These are phyloP conservation scores for Lapara coniferarum DNA, from an alignment of 2,888 invertebrate species.

Conservation along the genomic window DNA sequence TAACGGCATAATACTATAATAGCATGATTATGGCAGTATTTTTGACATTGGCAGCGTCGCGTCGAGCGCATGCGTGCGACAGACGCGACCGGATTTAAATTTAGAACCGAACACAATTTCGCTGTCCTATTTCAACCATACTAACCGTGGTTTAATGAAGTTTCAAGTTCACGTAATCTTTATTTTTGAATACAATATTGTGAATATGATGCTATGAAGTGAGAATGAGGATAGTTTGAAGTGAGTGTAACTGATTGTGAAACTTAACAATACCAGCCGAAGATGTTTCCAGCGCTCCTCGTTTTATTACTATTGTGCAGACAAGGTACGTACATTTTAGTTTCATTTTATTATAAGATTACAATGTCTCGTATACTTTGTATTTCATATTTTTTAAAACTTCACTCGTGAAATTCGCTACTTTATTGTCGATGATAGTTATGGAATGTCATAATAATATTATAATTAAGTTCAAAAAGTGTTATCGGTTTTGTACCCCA, in stretches of 20 bases:
- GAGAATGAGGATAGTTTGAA: slow-evolving; percentile 31
- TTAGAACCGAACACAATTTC: slow-evolving; percentile 73
- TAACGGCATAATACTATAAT: not conserved
- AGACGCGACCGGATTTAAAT: slow-evolving; percentile 72
- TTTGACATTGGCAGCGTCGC: slow-evolving; percentile 55
- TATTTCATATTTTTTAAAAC: not conserved
- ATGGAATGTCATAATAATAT: not conserved
- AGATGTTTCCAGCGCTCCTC: slow-evolving; percentile 55
- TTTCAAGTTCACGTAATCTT: slow-evolving; percentile 50
- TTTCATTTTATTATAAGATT: slow-evolving; percentile 36
- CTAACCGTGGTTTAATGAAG: slow-evolving; percentile 61
- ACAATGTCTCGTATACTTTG: slow-evolving; percentile 1
- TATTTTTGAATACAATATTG: slow-evolving; percentile 37
- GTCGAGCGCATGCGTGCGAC: slow-evolving; percentile 71
- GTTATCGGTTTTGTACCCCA: not conserved
- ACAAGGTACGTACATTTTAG: slow-evolving; percentile 54
- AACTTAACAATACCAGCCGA: slow-evolving; percentile 29
- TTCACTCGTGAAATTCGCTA: not conserved
- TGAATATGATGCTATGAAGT: slow-evolving; percentile 40
- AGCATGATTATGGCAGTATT: slow-evolving; percentile 28
- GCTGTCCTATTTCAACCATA: slow-evolving; percentile 70
- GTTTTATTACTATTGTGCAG: slow-evolving; percentile 58
- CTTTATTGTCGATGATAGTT: not conserved
- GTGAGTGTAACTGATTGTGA: slow-evolving; percentile 21
- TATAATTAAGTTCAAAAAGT: slow-evolving; percentile 10